These are phyloP conservation scores for Fistularia commersonii DNA, from an alignment of 2,797 vertebrate species.

Conservation along the genomic window DNA sequence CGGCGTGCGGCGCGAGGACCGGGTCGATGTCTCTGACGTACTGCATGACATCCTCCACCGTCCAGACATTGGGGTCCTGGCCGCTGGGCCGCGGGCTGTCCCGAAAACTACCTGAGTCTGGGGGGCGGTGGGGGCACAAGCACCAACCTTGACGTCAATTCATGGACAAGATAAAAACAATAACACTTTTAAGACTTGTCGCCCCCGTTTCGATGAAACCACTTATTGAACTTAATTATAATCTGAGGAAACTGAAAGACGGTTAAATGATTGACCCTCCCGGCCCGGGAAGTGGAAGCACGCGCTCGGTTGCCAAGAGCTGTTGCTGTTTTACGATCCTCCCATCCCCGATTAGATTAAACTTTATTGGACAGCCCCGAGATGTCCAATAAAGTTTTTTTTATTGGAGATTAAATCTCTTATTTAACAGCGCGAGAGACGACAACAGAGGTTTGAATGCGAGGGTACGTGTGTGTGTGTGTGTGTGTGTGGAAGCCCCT, in stretches of 20 bases:
- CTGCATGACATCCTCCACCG: constrained; percentile 94
- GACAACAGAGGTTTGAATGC: too few species aligned
- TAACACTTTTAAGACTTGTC: too few species aligned
- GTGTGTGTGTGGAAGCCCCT: too few species aligned
- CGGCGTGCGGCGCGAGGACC: constrained; percentile 90
- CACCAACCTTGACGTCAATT: too few species aligned
- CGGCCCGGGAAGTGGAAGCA: constrained; percentile 25
- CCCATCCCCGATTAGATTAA: constrained; percentile 30
- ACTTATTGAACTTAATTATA: constrained; percentile 58
- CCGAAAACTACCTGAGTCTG: constrained; percentile 82
- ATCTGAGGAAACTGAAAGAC: constrained; percentile 45
- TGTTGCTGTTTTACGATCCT: constrained; percentile 24
- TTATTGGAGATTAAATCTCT: too few species aligned
- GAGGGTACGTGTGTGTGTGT: too few species aligned
- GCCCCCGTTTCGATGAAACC: too few species aligned
- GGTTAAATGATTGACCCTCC: constrained; percentile 56
- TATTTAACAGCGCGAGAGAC: too few species aligned
- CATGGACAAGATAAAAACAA: too few species aligned
- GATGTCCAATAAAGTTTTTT: constrained; percentile 14
- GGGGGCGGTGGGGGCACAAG: constrained; percentile 12
- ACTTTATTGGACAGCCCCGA: constrained; percentile 36
- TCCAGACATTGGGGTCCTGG: constrained; percentile 90
- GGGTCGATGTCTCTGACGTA: constrained; percentile 92
- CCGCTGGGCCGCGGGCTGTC: constrained; percentile 73
- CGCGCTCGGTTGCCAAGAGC: constrained; percentile 22